Base-by-base conservation (phyloP, 2,888 invertebrate genomes). In the Cheilosia vulpina region DNA sequence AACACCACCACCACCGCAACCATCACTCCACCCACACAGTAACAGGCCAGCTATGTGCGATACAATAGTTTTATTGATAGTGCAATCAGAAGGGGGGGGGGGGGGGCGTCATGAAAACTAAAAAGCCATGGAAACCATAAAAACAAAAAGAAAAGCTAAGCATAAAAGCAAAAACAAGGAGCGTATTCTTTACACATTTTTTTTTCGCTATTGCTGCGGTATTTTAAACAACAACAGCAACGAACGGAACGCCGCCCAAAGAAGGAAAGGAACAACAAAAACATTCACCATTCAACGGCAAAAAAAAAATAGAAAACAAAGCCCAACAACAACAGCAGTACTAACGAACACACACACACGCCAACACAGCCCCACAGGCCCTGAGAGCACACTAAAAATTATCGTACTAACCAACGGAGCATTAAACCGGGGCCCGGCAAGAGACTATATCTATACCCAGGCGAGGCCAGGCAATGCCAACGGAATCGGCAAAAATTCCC, bases 401-500 rank as follows among this genome's bases (percentile, higher is more conserved):
- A 75, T 84, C 72, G 71, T 69, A 79, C 87, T 62, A 87, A 87
- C 68, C 83, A 88, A 79, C 87, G 83, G 87, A 83, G 69, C 63
- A 82, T 72, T 83, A 79, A 87, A 79, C 81, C 57, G 85, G 81
- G 87, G 88, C 88, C 87, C 62, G 21, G 50, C 80, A 85, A 81
- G 88, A 88, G 88, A 88, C 88, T 88, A 83, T 68, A 78, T 80
- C 81, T 87, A 81, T 88, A 81, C 87, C 79, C 77, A 76, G 73
- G 87, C 79, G 68, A 79, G 62, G 87, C 79, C 72, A 79, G 62
- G 57, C 79, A 76, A 79, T 68, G 80, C 76, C 72, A 80, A 81
- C 72, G 73, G 75, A 80, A 73, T 69, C 68, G 69, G 34, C 60
- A 84, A 84, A 84, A 84, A 84, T 76, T 84, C 80, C 84, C 84